Conservation (phyloP, 2,888 invertebrate species). For the Pantelozetes paolii region DNA sequence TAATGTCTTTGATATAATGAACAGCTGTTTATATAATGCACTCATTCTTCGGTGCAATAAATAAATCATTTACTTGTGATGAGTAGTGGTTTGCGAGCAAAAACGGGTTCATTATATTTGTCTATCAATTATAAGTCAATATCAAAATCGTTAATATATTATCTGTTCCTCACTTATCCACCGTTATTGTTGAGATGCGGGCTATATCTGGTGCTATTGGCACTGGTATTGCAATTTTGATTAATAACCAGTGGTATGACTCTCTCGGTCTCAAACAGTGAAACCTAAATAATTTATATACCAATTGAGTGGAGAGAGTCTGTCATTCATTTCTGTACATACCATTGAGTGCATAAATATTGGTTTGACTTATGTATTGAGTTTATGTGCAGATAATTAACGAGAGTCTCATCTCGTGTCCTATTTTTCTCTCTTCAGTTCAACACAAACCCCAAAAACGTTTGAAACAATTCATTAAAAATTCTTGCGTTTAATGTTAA, state of each 20-base stretch:
- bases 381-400: neutral
- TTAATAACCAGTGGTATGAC: neutral
- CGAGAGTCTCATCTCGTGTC: neutral
- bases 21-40: conserved; percentile 23
- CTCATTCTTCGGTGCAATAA: neutral
- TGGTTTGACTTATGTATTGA: conserved; percentile 5
- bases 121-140: conserved; percentile 1
- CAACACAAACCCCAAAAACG: neutral
- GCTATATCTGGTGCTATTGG: neutral
- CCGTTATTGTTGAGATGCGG: neutral
- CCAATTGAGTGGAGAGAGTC: neutral
- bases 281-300: neutral
- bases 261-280: neutral
- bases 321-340: neutral
- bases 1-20: conserved; percentile 11
- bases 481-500: neutral
- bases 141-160: neutral
- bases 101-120: conserved; percentile 8
- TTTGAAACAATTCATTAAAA: too few species aligned
- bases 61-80: neutral
- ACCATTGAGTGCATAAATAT: neutral
- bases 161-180: neutral
- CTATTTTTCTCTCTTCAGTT: neutral
- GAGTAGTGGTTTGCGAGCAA: neutral
- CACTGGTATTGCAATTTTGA: neutral